A percentile compares a stretch with the other conserved stretches of the same genome.
Evolutionary conservation across 1,140 invertebrate genomes (phyloP).

Genomic region (Vanessa atalanta): DNA sequence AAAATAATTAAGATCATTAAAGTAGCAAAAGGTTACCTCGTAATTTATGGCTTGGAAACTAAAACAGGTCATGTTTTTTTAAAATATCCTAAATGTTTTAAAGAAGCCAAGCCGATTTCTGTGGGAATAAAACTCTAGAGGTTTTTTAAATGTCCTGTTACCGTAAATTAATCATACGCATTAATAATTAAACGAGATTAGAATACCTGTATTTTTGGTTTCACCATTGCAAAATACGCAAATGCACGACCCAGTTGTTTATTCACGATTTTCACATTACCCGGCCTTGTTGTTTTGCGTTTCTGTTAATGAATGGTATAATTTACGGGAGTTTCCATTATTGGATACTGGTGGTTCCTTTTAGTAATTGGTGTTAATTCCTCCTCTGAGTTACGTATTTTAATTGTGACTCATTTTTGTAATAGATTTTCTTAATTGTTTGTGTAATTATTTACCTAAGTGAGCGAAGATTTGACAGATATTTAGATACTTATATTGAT

Average conservation of each 20-base stretch:
- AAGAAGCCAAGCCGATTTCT: no score
- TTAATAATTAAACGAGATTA: not conserved
- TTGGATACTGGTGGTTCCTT: constrained; percentile 13
- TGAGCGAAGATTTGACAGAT: no score
- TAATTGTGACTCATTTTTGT: not conserved
- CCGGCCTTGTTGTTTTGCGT: constrained; percentile 14
- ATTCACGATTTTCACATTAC: constrained; percentile 26
- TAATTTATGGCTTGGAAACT: no score
- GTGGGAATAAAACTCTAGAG: not conserved
- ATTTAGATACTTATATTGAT: no score
- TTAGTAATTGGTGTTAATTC: not conserved
- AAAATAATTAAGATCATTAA: no score
- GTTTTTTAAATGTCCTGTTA: not conserved
- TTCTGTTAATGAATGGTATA: constrained; percentile 20
- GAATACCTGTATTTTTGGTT: constrained; percentile 1
- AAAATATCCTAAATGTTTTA: no score
- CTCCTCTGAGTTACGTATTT: not conserved
- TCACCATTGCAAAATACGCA: not conserved
- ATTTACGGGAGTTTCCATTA: constrained; percentile 22
- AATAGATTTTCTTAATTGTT: not conserved
- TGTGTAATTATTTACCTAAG: no score
- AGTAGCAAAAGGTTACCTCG: no score
- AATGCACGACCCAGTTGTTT: constrained; percentile 28
- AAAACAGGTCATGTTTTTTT: no score
- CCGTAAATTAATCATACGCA: not conserved